Percentiles rank a stretch among this genome's conserved stretches.
phyloP scores from a whole-genome alignment of 2,797 vertebrate species.

The Cuniculus paca region DNA sequence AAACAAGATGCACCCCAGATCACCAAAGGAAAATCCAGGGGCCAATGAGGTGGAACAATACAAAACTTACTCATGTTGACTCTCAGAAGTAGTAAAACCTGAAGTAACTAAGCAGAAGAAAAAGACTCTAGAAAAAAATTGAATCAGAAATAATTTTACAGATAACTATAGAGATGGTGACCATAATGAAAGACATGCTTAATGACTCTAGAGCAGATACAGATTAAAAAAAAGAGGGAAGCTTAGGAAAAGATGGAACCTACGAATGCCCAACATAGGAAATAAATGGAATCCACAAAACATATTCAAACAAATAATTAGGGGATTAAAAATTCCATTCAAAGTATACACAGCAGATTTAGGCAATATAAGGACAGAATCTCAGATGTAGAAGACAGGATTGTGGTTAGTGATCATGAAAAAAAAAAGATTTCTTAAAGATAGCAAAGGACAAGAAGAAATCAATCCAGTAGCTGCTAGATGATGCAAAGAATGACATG shows the following conservation, averaged over 20 bases:
- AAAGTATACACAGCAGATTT: not conserved
- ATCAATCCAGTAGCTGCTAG: not conserved
- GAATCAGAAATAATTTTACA: not conserved
- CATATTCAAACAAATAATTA: not conserved
- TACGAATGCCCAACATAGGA: not conserved
- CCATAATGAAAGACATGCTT: not conserved
- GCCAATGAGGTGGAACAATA: not conserved
- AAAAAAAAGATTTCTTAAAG: not conserved
- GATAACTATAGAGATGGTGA: not conserved
- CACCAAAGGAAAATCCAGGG: not conserved
- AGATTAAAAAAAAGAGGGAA: not conserved
- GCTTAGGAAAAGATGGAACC: not conserved
- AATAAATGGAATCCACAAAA: not conserved
- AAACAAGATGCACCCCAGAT: not conserved
- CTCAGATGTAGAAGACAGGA: not conserved
- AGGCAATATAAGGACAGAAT: not conserved
- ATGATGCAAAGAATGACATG: not conserved
- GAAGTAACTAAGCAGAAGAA: not conserved
- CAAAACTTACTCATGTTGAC: not conserved
- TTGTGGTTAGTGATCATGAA: not conserved
- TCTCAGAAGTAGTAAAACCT: not conserved
- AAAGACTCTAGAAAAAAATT: not conserved
- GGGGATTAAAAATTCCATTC: not conserved
- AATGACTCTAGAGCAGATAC: not conserved
- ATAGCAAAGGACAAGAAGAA: not conserved